Percentiles rank a stretch among this genome's conserved stretches.
These are phyloP conservation scores for Leucophenga maculata DNA, from an alignment of 2,888 invertebrate species.

Conservation along the genomic window DNA sequence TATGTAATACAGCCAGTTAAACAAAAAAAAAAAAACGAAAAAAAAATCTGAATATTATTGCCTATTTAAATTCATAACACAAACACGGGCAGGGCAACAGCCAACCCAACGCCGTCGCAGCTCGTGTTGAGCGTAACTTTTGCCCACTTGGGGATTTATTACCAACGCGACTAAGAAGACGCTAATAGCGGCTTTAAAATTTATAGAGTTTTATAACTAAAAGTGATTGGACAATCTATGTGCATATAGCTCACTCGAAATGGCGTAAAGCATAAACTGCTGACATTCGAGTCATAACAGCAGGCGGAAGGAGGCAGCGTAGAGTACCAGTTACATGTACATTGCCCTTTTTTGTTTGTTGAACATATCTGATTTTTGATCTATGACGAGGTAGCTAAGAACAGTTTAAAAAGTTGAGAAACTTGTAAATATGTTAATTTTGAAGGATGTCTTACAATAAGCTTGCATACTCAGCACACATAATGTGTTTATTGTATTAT, in stretches of 20 bases:
- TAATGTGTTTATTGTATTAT: too few species aligned
- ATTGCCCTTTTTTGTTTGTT: background rate
- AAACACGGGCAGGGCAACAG: background rate
- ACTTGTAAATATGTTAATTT: too few species aligned
- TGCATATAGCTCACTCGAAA: background rate
- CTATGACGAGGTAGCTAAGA: too few species aligned
- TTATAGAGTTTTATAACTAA: slow-evolving; percentile 53
- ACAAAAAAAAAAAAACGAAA: background rate
- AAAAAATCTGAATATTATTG: slow-evolving; percentile 2
- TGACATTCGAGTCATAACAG: too few species aligned
- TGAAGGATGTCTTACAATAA: too few species aligned
- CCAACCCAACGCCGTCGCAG: background rate
- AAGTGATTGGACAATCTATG: background rate
- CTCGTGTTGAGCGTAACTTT: too few species aligned
- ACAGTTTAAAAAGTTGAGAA: too few species aligned
- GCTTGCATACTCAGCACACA: too few species aligned
- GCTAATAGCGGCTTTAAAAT: slow-evolving; percentile 64
- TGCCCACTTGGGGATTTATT: background rate
- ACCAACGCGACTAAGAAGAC: slow-evolving; percentile 10
- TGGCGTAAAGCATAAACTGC: too few species aligned
- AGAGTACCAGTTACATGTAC: background rate
- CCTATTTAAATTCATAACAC: slow-evolving; percentile 22
- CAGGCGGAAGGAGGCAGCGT: too few species aligned
- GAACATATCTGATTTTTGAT: too few species aligned
- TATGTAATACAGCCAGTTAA: background rate